A percentile compares a stretch with the other conserved stretches of the same genome.
phyloP scores from a whole-genome alignment of 2,888 invertebrate genomes.

The Brachycybe producta region DNA sequence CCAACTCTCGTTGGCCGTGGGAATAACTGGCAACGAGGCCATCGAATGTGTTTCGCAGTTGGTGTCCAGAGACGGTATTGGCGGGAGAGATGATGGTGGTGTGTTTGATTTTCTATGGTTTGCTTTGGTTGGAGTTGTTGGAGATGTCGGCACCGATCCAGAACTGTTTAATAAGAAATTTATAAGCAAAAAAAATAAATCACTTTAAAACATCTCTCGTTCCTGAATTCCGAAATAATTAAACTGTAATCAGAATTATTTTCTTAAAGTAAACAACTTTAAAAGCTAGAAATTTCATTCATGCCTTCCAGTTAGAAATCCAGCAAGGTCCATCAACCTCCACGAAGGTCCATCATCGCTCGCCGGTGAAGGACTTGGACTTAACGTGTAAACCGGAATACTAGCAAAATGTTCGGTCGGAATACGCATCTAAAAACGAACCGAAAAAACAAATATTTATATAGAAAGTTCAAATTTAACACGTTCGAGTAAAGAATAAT shows the following conservation, averaged over 20 bases:
- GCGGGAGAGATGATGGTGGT: neutral
- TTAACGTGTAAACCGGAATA: conserved; percentile 81
- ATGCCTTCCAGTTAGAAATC: conserved; percentile 20
- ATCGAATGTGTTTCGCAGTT: neutral
- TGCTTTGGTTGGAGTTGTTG: conserved; percentile 27
- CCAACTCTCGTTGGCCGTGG: conserved; percentile 23
- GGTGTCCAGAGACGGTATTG: conserved; percentile 8
- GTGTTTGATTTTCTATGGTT: neutral
- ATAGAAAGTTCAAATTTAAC: neutral
- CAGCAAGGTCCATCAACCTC: conserved; percentile 29
- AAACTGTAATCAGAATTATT: too few species aligned
- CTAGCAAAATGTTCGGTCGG: conserved; percentile 90
- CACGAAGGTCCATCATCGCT: conserved; percentile 26
- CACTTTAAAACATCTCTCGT: too few species aligned
- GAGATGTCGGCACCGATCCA: conserved; percentile 40
- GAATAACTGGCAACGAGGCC: conserved; percentile 17
- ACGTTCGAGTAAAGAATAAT: conserved; percentile 3
- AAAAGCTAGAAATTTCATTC: too few species aligned
- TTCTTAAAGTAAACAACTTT: too few species aligned
- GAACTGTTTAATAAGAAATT: conserved; percentile 28
- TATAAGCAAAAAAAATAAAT: neutral
- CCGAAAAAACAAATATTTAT: neutral
- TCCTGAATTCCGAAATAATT: too few species aligned
- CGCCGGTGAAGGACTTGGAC: conserved; percentile 38
- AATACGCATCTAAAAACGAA: conserved; percentile 80